These are phyloP conservation scores for Cantharis rufa DNA, from an alignment of 2,888 invertebrate species.

Conservation along the genomic window DNA sequence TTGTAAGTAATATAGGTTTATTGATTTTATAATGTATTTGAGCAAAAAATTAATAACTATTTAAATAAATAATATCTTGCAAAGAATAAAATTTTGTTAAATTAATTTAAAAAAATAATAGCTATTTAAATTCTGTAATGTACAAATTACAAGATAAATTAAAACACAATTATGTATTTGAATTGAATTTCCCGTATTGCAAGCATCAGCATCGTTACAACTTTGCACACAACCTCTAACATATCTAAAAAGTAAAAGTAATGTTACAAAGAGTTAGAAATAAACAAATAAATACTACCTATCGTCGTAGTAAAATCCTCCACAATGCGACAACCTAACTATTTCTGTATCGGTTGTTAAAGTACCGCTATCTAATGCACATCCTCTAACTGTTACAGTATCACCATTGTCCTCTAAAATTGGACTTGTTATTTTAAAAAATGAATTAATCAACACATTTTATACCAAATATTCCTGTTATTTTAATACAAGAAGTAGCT, in stretches of 20 bases:
- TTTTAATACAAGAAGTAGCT: constrained; percentile 95
- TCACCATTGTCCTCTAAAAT: constrained; percentile 67
- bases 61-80: not conserved
- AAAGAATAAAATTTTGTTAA: not conserved
- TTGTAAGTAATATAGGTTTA: not conserved
- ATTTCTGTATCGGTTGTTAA: constrained; percentile 95
- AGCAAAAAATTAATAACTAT: not conserved
- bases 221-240: constrained; percentile 93
- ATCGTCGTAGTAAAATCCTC: constrained; percentile 87
- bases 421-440: not conserved
- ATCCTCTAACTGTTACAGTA: constrained; percentile 85
- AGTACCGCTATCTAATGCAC: constrained; percentile 94
- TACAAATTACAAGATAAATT: not conserved
- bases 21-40: not conserved
- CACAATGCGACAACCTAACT: constrained; percentile 96
- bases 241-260: constrained; percentile 63
- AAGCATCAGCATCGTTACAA: constrained; percentile 90
- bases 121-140: not conserved
- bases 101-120: not conserved
- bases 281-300: constrained; percentile 60
- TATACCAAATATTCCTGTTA: constrained; percentile 86
- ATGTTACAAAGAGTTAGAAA: not conserved
- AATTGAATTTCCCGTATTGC: constrained; percentile 61
- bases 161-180: not conserved
- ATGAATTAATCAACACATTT: not conserved